phyloP scores from a whole-genome alignment of 53 echinoderm and acorn worm species.

The Henricia sp. region DNA sequence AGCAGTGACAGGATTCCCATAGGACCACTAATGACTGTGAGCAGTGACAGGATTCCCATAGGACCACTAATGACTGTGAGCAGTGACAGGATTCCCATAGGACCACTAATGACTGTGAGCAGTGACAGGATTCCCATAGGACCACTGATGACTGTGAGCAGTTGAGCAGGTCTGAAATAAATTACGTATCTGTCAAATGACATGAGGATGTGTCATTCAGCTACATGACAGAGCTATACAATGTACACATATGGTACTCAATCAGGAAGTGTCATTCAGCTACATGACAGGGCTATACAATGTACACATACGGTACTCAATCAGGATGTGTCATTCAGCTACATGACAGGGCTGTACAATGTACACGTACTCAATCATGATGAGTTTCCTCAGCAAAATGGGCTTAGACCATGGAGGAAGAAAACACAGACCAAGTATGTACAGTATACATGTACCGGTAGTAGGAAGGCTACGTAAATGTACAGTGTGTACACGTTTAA shows the following conservation, averaged over 20 bases:
- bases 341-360: too few relatives aligned
- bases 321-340: neutral
- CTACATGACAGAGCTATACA: too few relatives aligned
- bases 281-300: too few relatives aligned
- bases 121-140: neutral
- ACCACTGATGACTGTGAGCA: neutral
- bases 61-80: too few relatives aligned
- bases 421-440: neutral
- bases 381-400: conserved; percentile 7
- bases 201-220: neutral
- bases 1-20: too few relatives aligned
- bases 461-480: neutral
- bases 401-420: neutral
- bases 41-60: too few relatives aligned
- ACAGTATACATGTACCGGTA: neutral
- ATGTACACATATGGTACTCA: too few relatives aligned
- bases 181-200: neutral
- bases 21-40: too few relatives aligned
- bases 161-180: neutral
- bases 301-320: too few relatives aligned
- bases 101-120: too few relatives aligned
- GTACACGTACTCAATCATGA: conserved; percentile 32
- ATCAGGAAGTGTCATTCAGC: too few relatives aligned
- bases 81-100: too few relatives aligned
- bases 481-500: neutral